A percentile compares a stretch with the other conserved stretches of the same genome.
Evolutionary conservation across 2,888 invertebrate genomes (phyloP).

Genomic region (Alloscopus bannaensis): DNA sequence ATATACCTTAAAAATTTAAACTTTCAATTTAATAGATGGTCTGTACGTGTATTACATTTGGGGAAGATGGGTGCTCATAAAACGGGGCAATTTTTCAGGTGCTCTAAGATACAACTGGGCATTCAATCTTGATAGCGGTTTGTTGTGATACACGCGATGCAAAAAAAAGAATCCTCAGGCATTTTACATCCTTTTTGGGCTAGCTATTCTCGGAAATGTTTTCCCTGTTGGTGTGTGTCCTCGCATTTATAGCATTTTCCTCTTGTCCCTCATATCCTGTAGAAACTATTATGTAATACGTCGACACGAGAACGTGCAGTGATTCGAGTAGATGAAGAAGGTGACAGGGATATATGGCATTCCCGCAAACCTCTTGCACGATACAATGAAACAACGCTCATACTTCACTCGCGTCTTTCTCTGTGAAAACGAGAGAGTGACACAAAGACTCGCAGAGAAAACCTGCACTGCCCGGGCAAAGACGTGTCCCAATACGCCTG

Average conservation of each 20-base stretch:
- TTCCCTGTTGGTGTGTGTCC: conserved; percentile 3
- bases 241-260: not conserved
- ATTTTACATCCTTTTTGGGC: not conserved
- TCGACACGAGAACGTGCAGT: conserved; percentile 26
- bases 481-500: too few species aligned
- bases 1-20: too few species aligned
- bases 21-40: too few species aligned
- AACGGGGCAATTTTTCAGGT: conserved; percentile 12
- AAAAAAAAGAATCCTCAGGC: not conserved
- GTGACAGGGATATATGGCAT: conserved; percentile 27
- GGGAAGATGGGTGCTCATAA: conserved; percentile 2
- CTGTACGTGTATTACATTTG: too few species aligned
- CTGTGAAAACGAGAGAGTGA: too few species aligned
- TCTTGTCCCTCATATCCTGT: not conserved
- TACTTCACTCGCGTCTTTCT: too few species aligned
- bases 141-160: not conserved
- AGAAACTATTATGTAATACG: not conserved
- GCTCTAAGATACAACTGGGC: not conserved
- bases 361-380: too few species aligned
- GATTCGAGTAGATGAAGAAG: conserved; percentile 43
- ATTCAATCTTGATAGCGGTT: not conserved
- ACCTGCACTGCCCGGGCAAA: too few species aligned
- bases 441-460: too few species aligned
- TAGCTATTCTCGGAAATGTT: not conserved
- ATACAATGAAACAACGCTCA: too few species aligned